phyloP scores from a whole-genome alignment of 64 coral and sea anemone species.

The Acropora tenuis region DNA sequence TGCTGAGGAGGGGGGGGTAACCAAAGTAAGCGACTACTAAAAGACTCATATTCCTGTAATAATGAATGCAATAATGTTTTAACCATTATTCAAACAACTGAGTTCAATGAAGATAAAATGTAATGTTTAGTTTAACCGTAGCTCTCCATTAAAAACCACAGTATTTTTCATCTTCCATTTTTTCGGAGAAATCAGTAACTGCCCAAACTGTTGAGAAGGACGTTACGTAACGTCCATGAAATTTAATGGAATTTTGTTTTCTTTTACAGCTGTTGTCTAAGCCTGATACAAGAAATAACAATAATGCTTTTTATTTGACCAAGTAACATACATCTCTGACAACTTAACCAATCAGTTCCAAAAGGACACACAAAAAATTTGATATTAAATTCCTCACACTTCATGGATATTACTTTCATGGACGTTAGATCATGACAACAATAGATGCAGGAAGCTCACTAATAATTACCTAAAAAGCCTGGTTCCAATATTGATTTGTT shows the following conservation, averaged over 20 bases:
- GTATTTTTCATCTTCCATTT: neutral
- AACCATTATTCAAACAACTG: neutral
- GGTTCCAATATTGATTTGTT: too few relatives aligned
- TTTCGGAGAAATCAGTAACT: constrained; percentile 4
- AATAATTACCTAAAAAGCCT: too few relatives aligned
- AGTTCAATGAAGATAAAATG: neutral
- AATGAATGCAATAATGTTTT: constrained; percentile 1
- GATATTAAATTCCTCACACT: too few relatives aligned
- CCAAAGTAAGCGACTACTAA: too few relatives aligned
- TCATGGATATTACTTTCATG: too few relatives aligned
- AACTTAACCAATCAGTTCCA: neutral
- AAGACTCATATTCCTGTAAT: too few relatives aligned
- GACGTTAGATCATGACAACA: too few relatives aligned
- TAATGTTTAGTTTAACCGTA: neutral
- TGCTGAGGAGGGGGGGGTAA: too few relatives aligned
- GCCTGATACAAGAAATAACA: constrained; percentile 1
- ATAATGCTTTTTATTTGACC: constrained; percentile 1
- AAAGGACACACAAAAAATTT: too few relatives aligned
- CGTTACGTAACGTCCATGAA: neutral
- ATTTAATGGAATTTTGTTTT: neutral
- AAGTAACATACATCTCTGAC: constrained; percentile 1
- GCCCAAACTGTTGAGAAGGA: neutral
- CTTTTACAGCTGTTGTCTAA: constrained; percentile 5
- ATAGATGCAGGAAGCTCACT: too few relatives aligned
- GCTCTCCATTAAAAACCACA: neutral